These are phyloP conservation scores for Acleris laterana DNA, from an alignment of 2,888 invertebrate species.

Conservation along the genomic window DNA sequence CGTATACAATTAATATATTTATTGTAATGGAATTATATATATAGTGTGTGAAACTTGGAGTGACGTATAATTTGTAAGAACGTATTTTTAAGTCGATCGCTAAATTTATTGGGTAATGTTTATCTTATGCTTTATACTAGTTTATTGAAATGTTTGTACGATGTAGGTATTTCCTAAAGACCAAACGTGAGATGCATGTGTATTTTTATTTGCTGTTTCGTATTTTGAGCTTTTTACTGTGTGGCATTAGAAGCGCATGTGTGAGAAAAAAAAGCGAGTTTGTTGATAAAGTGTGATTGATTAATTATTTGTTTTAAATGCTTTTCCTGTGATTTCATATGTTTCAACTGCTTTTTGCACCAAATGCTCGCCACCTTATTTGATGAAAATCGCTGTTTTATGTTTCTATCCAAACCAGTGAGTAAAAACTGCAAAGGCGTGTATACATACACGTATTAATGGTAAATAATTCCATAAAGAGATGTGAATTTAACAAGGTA, in stretches of 20 bases:
- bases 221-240: constrained; percentile 65
- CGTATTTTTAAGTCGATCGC: constrained; percentile 74
- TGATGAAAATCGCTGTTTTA: constrained; percentile 21
- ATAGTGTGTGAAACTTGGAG: constrained; percentile 59
- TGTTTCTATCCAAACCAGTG: not conserved
- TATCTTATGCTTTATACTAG: constrained; percentile 53
- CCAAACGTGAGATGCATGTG: constrained; percentile 83
- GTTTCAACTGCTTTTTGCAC: constrained; percentile 80
- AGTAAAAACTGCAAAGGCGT: not conserved
- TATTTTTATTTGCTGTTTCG: constrained; percentile 67
- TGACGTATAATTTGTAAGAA: constrained; percentile 56
- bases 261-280: constrained; percentile 73
- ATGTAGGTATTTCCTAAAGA: constrained; percentile 76
- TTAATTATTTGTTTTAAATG: constrained; percentile 56
- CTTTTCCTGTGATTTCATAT: constrained; percentile 83
- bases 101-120: constrained; percentile 84
- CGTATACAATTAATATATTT: constrained; percentile 38
- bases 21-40: constrained; percentile 38
- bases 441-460: too few species aligned
- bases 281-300: constrained; percentile 44
- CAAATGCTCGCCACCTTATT: constrained; percentile 60
- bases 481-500: not conserved
- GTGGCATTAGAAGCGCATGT: constrained; percentile 76
- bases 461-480: not conserved
- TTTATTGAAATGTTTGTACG: constrained; percentile 21